phyloP scores from a whole-genome alignment of 2,888 invertebrate species.

The Galerucella nymphaeae region DNA sequence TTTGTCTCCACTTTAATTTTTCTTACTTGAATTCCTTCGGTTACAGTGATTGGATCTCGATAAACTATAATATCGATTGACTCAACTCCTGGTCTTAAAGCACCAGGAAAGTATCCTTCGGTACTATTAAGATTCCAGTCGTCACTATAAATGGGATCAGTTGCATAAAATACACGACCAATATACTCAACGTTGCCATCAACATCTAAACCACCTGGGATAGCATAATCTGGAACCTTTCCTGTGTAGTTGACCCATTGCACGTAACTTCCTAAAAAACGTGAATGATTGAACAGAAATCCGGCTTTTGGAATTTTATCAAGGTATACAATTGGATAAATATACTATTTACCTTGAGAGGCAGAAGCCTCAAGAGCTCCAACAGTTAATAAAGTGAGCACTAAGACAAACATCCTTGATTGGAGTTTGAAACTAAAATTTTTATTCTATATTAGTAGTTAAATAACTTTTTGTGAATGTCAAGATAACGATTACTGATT shows the following conservation, averaged over 20 bases:
- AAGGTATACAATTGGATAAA: too few species aligned
- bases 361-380: too few species aligned
- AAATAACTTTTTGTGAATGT: too few species aligned
- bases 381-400: too few species aligned
- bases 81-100: neutral
- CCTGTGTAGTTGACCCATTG: neutral
- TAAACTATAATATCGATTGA: neutral
- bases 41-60: neutral
- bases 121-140: neutral
- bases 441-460: too few species aligned
- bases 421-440: too few species aligned
- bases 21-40: conserved; percentile 3
- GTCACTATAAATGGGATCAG: neutral
- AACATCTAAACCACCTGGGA: neutral
- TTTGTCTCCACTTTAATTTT: too few species aligned
- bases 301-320: too few species aligned
- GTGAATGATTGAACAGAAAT: neutral
- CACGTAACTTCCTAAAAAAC: neutral
- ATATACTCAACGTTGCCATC: neutral
- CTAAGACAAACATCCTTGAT: too few species aligned
- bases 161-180: neutral
- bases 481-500: too few species aligned
- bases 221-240: neutral
- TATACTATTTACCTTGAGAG: too few species aligned
- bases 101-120: neutral